phyloP scores from a whole-genome alignment of 1,140 invertebrate species.

The Hylaeus anthracinus region DNA sequence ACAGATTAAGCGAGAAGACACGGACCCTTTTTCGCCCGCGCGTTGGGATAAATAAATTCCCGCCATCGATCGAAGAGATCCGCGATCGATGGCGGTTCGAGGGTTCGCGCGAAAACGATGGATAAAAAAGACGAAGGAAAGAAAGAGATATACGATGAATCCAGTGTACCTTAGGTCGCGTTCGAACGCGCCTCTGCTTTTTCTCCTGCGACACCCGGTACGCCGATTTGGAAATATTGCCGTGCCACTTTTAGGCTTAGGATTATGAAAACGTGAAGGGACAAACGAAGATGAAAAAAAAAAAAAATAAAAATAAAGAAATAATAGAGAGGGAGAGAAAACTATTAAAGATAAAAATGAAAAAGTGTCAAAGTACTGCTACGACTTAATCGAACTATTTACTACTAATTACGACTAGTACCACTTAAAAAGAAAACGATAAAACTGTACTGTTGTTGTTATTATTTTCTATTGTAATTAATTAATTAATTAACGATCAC shows the following conservation, averaged over 20 bases:
- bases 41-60: neutral
- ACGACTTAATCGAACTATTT: constrained; percentile 69
- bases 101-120: neutral
- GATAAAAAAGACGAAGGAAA: neutral
- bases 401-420: constrained; percentile 68
- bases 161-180: constrained; percentile 55
- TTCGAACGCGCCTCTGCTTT: constrained; percentile 45
- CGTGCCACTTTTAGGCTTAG: constrained; percentile 66
- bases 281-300: constrained; percentile 6
- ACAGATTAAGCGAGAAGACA: constrained; percentile 18
- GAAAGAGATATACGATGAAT: constrained; percentile 26
- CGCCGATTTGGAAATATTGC: constrained; percentile 73
- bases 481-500: constrained; percentile 59
- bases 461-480: constrained; percentile 63
- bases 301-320: constrained; percentile 20
- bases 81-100: neutral
- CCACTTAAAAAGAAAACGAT: constrained; percentile 53
- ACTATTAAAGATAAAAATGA: constrained; percentile 57
- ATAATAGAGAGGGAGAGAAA: constrained; percentile 51
- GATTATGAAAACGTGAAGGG: constrained; percentile 17
- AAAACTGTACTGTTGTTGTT: constrained; percentile 55
- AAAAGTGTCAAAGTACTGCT: constrained; percentile 76
- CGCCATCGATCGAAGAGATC: neutral
- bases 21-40: constrained; percentile 8
- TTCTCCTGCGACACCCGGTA: constrained; percentile 21